These are phyloP conservation scores for Petrocephalus microphthalmus DNA, from an alignment of 2,113 vertebrate genomes.

Conservation along the genomic window DNA sequence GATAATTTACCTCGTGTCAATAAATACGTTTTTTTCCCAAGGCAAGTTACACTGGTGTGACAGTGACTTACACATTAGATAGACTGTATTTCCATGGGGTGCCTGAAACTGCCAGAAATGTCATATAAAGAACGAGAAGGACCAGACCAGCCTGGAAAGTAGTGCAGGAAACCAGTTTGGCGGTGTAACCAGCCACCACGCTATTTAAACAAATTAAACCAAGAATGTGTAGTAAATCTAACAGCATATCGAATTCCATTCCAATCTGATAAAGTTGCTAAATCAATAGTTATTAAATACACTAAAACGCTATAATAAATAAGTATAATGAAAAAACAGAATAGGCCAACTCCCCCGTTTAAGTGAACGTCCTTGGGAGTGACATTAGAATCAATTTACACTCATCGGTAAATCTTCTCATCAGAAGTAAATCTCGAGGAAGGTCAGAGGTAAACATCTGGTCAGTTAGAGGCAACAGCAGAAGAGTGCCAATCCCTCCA, in stretches of 20 bases:
- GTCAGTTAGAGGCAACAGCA: background rate
- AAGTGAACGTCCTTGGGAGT: background rate
- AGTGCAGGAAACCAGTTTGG: background rate
- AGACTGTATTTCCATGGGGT: background rate
- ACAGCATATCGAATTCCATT: background rate
- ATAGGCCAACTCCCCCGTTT: background rate
- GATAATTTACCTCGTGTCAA: background rate
- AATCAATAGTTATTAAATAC: background rate
- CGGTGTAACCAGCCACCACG: background rate
- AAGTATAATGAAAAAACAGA: background rate
- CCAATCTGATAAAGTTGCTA: background rate
- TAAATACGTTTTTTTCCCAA: background rate
- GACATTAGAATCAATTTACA: background rate
- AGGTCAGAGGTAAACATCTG: background rate
- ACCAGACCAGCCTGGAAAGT: background rate
- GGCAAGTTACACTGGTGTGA: background rate
- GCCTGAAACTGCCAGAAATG: background rate
- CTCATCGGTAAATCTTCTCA: background rate
- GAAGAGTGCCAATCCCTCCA: background rate
- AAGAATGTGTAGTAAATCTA: background rate
- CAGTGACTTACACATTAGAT: background rate
- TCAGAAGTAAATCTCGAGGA: background rate
- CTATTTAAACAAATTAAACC: background rate
- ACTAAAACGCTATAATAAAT: background rate
- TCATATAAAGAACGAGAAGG: background rate